Evolutionary conservation across 2,888 invertebrate species (phyloP), one percentile per base, ranked within the genome.

Genomic region (Stramonita haemastoma): DNA sequence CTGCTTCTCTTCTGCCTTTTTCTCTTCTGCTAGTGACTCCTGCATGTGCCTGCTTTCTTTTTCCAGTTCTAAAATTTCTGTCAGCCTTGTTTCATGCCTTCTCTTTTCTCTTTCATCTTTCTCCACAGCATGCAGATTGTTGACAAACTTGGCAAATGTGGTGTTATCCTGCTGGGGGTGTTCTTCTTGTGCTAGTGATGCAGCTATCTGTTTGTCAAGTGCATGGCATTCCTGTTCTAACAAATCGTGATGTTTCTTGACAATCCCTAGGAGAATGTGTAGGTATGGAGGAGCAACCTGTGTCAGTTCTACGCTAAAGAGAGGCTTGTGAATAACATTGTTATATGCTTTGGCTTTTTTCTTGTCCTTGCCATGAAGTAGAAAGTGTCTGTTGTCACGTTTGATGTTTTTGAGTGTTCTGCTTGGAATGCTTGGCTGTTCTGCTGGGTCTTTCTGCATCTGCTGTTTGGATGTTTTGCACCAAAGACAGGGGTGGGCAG

Each of bases 181-280:
- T 17, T 34, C 8, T 79, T 13, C 22, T 11, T 79, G 32, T 34
- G 34, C 79, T 19, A 79, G 79, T 22, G 34, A 32, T 34, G 32
- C 79, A 34, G 79, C 79, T 11, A 79, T 79, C 11, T 29, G 19
- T 66, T 66, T 86, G 86, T 86, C 86, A 22, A 66, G 57, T 15
- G 26, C 15, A 19, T 86, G 60, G 22, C 86, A 86, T 29, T n/a
- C 86, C 26, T 57, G 22, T 66, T 86, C 86, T 32, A 86, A 22
- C 60, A 86, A 56, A 86, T 11, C 66, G 32, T 86, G 86, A 34
- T 73, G 60, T 77, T 89, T 79, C 85, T 86, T 77, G 13, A 88
- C 88, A 32, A 88, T 83, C 0, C 88, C 88, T 26, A 88, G 83
- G 13, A 88, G 66, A 81, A 88, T 88, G 34, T 88, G 88, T 1